Percentiles rank a stretch among this genome's conserved stretches.
These are phyloP conservation scores for Plagiodera versicolora DNA, from an alignment of 2,888 invertebrate species.

Conservation along the genomic window DNA sequence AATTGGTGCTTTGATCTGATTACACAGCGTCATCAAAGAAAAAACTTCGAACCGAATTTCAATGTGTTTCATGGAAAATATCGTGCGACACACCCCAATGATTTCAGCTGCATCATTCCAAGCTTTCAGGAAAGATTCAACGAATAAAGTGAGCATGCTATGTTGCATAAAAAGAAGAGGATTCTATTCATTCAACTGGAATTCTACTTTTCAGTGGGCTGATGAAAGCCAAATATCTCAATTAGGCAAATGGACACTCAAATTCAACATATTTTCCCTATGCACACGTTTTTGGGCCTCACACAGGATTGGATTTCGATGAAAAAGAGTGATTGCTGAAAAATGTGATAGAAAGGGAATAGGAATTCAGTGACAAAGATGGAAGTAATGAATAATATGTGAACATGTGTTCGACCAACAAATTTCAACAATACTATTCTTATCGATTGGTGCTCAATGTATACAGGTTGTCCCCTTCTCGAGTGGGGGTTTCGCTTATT, in stretches of 20 bases:
- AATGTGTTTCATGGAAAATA: neutral
- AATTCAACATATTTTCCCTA: constrained; percentile 46
- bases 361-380: too few relatives aligned
- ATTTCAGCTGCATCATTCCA: constrained; percentile 6
- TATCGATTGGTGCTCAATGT: too few relatives aligned
- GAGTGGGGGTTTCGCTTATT: too few relatives aligned
- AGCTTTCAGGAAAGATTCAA: neutral
- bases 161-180: constrained; percentile 49
- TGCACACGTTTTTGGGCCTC: too few relatives aligned
- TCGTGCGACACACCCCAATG: constrained; percentile 2
- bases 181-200: constrained; percentile 49
- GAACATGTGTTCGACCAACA: too few relatives aligned
- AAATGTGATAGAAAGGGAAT: too few relatives aligned
- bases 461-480: too few relatives aligned
- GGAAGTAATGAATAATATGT: too few relatives aligned
- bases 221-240: constrained; percentile 53
- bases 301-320: too few relatives aligned
- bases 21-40: neutral
- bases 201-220: constrained; percentile 52
- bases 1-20: too few relatives aligned
- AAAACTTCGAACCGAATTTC: neutral
- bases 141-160: constrained; percentile 45
- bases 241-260: constrained; percentile 54
- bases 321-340: too few relatives aligned
- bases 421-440: too few relatives aligned